Conservation (phyloP, 2,797 vertebrate species). For the Anguilla anguilla region DNA sequence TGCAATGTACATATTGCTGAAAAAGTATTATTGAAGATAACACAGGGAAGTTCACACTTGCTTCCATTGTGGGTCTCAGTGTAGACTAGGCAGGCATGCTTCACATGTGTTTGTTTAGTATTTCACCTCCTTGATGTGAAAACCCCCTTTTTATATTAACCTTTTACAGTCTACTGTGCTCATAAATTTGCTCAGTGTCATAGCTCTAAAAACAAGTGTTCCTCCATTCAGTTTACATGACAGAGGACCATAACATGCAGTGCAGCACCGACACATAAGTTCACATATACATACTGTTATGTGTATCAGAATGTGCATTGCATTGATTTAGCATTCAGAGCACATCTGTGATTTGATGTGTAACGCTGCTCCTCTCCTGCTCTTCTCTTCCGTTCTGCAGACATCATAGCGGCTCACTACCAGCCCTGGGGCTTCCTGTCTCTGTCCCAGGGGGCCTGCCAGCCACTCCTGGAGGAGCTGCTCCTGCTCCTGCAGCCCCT, state of each 20-base stretch:
- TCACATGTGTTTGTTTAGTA: too few relatives aligned
- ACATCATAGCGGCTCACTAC: constrained; percentile 84
- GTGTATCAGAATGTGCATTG: neutral
- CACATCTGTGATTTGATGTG: constrained; percentile 12
- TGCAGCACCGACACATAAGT: neutral
- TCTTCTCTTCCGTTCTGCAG: constrained; percentile 57
- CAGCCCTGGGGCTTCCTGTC: constrained; percentile 89
- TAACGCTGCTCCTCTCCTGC: neutral
- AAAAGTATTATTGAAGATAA: neutral
- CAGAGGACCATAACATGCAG: neutral
- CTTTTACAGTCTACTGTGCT: neutral
- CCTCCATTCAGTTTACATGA: too few relatives aligned
- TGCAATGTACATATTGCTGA: neutral
- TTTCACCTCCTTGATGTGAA: neutral
- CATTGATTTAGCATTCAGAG: neutral
- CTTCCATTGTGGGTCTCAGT: neutral
- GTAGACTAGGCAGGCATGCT: neutral
- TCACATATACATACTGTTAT: neutral
- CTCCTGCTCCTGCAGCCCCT: constrained; percentile 91
- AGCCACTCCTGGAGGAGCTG: constrained; percentile 86
- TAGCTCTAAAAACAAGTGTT: too few relatives aligned
- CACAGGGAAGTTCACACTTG: neutral
- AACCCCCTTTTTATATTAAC: neutral
- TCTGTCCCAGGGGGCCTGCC: constrained; percentile 78
- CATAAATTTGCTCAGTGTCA: neutral